Conservation (phyloP, 2,113 vertebrate genomes). For the Clupea harengus region DNA sequence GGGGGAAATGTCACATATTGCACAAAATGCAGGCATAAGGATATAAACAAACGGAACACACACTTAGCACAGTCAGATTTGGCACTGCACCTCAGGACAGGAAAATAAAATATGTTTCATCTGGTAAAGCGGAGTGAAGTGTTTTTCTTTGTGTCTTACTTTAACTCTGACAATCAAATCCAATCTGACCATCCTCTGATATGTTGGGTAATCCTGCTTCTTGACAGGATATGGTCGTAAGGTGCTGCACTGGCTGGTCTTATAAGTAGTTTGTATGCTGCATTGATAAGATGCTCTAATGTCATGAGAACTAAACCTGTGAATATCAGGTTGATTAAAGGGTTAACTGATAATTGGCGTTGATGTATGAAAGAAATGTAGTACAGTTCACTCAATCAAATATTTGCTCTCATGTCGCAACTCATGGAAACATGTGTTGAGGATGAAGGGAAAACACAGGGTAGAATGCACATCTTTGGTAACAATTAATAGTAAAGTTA, state of each 20-base stretch:
- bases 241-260: not conserved
- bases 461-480: not conserved
- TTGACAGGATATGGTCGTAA: not conserved
- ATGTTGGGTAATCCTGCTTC: not conserved
- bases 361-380: not conserved
- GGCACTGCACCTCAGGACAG: not conserved
- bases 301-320: not conserved
- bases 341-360: not conserved
- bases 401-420: not conserved
- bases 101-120: not conserved
- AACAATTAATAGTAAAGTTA: not conserved
- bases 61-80: not conserved
- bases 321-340: not conserved
- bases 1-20: not conserved
- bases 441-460: not conserved
- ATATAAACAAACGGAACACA: not conserved
- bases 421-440: not conserved
- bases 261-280: not conserved
- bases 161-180: not conserved
- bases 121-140: not conserved
- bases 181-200: not conserved
- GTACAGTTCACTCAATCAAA: not conserved
- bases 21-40: not conserved
- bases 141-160: not conserved
- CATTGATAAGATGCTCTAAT: not conserved